Conservation (phyloP, 2,113 vertebrate species). For the Eonycteris spelaea region DNA sequence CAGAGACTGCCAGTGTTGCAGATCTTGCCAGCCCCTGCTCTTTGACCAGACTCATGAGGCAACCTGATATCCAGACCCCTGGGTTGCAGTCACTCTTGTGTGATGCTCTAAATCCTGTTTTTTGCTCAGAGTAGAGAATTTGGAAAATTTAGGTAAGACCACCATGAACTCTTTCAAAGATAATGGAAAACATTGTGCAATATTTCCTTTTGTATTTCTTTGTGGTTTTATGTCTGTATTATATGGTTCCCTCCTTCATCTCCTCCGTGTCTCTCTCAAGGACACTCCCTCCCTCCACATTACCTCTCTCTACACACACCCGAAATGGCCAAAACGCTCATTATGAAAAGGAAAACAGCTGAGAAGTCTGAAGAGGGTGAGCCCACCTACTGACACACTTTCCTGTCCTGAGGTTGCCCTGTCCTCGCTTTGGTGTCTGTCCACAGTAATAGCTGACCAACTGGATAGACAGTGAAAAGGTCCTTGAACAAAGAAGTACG, state of each 20-base stretch:
- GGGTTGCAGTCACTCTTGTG: not conserved
- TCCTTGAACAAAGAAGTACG: not conserved
- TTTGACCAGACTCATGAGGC: not conserved
- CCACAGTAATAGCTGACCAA: not conserved
- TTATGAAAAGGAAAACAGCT: not conserved
- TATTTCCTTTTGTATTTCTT: constrained; percentile 14
- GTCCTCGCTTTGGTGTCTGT: not conserved
- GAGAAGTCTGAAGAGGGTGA: not conserved
- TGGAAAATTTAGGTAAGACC: not conserved
- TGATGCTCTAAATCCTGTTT: not conserved
- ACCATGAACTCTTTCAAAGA: not conserved
- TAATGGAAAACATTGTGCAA: not conserved
- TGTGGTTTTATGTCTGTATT: not conserved
- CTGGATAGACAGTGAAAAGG: not conserved
- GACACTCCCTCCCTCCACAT: not conserved
- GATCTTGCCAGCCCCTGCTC: not conserved
- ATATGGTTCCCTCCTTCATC: not conserved
- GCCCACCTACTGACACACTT: not conserved
- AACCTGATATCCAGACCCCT: not conserved
- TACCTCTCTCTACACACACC: not conserved
- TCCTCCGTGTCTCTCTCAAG: not conserved
- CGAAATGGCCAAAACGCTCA: not conserved
- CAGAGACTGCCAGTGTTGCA: not conserved
- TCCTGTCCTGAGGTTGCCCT: not conserved
- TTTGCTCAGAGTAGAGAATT: not conserved